phyloP scores from a whole-genome alignment of 1,140 invertebrate species.

The Brachionus rotundiformis region DNA sequence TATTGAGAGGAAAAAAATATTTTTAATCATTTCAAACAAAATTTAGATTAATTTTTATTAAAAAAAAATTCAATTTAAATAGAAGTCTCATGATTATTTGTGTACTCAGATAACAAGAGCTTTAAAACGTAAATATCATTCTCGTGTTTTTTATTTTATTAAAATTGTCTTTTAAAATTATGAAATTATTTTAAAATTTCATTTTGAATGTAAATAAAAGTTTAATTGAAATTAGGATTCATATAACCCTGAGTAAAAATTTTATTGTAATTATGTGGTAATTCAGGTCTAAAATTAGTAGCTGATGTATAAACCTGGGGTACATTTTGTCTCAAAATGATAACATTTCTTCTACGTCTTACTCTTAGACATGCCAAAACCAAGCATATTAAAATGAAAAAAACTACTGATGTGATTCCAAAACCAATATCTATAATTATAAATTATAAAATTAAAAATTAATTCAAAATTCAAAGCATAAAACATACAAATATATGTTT shows the following conservation, averaged over 20 bases:
- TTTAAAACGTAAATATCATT: slow-evolving; percentile 33
- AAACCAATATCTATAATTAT: not conserved
- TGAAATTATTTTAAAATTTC: not conserved
- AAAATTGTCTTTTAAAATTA: not conserved
- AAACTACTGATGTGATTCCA: not conserved
- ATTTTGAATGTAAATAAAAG: not conserved
- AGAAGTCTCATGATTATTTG: slow-evolving; percentile 9
- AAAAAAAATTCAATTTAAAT: not conserved
- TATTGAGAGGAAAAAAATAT: not conserved
- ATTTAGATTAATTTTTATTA: not conserved
- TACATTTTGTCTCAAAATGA: not conserved
- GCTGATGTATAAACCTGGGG: not conserved
- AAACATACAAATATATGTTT: not conserved
- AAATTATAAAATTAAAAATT: not conserved
- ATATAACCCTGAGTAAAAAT: not conserved
- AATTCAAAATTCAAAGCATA: no score
- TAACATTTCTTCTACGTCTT: not conserved
- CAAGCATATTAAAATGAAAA: not conserved
- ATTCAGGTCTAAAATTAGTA: not conserved
- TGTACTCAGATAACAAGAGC: slow-evolving; percentile 1
- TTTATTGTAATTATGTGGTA: not conserved
- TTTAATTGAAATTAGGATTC: not conserved
- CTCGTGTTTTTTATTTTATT: not conserved
- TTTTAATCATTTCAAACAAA: not conserved
- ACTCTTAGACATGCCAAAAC: not conserved